Conservation (phyloP, 2,888 invertebrate genomes). For the Eudasyphora cyanicolor region DNA sequence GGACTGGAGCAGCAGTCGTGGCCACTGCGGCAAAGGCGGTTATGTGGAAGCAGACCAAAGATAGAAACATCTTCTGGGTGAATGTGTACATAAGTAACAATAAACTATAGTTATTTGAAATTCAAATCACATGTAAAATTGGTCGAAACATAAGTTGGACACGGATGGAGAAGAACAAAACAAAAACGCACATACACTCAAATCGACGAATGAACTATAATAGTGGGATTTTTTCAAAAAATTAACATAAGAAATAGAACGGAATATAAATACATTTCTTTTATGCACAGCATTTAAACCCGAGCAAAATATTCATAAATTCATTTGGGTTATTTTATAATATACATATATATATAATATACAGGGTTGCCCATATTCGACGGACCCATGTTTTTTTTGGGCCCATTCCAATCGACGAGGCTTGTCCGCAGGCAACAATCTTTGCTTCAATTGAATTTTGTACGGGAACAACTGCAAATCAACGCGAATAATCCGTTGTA, state of each 20-base stretch:
- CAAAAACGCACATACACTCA: not conserved
- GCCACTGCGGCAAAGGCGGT: not conserved
- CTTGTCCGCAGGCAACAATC: too few relatives aligned
- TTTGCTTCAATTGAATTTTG: too few relatives aligned
- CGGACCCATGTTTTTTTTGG: too few relatives aligned
- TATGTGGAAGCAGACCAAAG: not conserved
- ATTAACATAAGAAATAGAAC: not conserved
- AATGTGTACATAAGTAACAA: slow-evolving; percentile 7
- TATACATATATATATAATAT: not conserved
- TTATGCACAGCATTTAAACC: not conserved
- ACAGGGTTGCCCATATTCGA: too few relatives aligned
- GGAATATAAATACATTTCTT: not conserved
- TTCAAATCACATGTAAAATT: slow-evolving; percentile 34
- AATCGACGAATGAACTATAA: not conserved
- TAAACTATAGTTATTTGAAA: slow-evolving; percentile 28
- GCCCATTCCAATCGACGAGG: too few relatives aligned
- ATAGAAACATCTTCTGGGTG: not conserved
- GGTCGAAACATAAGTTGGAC: slow-evolving; percentile 13
- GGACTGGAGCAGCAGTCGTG: too few relatives aligned
- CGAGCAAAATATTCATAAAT: not conserved
- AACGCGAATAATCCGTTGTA: too few relatives aligned
- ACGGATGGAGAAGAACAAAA: not conserved
- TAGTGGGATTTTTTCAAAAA: not conserved
- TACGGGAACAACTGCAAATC: too few relatives aligned
- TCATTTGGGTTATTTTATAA: not conserved